Percentiles rank a stretch among this genome's conserved stretches.
phyloP scores from a whole-genome alignment of 2,113 vertebrate genomes.

The Malurus elegans region DNA sequence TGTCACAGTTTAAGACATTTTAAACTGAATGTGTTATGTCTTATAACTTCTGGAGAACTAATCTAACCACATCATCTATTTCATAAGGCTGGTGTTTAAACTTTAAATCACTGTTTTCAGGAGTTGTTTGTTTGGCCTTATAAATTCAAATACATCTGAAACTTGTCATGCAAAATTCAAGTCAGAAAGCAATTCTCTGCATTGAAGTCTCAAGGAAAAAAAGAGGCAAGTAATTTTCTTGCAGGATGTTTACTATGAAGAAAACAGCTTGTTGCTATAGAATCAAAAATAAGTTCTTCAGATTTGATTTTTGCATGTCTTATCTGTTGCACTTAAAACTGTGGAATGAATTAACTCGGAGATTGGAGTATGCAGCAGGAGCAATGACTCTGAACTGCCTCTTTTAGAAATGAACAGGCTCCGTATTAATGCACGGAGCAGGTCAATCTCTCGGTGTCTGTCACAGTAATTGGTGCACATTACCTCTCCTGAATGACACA shows the following conservation, averaged over 20 bases:
- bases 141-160: neutral
- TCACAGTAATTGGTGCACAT: neutral
- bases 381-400: neutral
- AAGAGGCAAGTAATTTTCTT: neutral
- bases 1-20: neutral
- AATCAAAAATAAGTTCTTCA: neutral
- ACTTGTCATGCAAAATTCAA: neutral
- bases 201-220: neutral
- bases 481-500: neutral
- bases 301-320: conserved; percentile 7
- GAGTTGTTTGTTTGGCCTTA: conserved; percentile 1
- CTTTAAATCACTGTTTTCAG: neutral
- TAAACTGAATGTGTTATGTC: neutral
- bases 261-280: neutral
- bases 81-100: neutral
- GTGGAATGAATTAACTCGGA: neutral
- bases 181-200: neutral
- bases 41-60: neutral
- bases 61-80: neutral
- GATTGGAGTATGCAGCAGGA: neutral
- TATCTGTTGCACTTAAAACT: neutral
- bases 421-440: neutral
- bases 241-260: neutral
- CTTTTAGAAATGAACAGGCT: neutral
- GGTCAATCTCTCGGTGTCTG: neutral